Percentiles rank a stretch among this genome's conserved stretches.
phyloP scores from a whole-genome alignment of 2,888 invertebrate species.

The Thymelicus acteon region DNA sequence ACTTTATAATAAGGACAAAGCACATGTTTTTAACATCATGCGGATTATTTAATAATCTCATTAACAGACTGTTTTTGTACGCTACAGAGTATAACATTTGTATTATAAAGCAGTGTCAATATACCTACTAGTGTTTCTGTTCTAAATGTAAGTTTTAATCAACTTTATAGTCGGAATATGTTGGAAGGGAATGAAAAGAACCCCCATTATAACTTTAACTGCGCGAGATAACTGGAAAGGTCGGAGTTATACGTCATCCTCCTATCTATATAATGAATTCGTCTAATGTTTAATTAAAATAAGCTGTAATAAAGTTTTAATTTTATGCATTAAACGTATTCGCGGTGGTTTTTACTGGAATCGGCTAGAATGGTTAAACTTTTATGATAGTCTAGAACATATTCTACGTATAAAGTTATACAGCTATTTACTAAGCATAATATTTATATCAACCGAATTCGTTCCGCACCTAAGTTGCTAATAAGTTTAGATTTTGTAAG shows the following conservation, averaged over 20 bases:
- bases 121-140: neutral
- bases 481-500: no score
- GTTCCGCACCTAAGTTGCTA: no score
- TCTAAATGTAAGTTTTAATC: neutral
- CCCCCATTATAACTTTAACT: conserved; percentile 30
- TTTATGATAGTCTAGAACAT: neutral
- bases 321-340: conserved; percentile 8
- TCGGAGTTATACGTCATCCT: conserved; percentile 6
- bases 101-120: neutral
- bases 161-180: conserved; percentile 26
- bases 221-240: conserved; percentile 24
- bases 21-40: no score
- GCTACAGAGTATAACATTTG: neutral
- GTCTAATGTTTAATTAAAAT: conserved; percentile 23
- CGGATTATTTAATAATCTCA: neutral
- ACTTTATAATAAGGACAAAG: no score
- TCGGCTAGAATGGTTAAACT: neutral
- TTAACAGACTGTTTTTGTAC: neutral
- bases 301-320: conserved; percentile 11
- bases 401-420: no score
- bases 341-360: neutral
- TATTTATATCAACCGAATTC: no score
- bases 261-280: conserved; percentile 30
- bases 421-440: no score
- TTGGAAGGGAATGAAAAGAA: conserved; percentile 28